Conservation (phyloP, 2,797 vertebrate species). For the Ibycter americanus region DNA sequence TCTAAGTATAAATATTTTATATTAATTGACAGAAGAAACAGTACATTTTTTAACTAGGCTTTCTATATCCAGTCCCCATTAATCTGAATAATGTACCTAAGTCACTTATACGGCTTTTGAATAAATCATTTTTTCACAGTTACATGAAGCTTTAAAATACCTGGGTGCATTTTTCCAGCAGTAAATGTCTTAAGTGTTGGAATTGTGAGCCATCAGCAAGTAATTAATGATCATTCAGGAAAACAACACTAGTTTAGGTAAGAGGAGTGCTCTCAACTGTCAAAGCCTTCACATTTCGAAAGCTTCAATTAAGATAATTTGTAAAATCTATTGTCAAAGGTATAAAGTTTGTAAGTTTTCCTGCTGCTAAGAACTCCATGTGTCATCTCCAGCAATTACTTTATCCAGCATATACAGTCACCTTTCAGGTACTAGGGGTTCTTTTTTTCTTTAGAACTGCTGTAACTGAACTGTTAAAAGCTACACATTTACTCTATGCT, state of each 20-base stretch:
- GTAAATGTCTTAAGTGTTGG: not conserved
- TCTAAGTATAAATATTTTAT: not conserved
- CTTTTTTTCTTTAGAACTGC: conserved; percentile 6
- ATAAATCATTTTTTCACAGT: not conserved
- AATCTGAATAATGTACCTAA: not conserved
- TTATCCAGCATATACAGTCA: not conserved
- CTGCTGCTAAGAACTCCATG: not conserved
- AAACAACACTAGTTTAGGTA: not conserved
- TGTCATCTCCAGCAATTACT: not conserved
- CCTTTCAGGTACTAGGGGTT: not conserved
- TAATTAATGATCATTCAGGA: conserved; percentile 18
- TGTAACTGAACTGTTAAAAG: not conserved
- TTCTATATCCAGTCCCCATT: not conserved
- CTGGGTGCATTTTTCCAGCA: not conserved
- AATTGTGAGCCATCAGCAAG: not conserved
- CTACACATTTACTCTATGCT: not conserved
- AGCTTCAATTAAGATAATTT: conserved; percentile 49
- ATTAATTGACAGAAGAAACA: not conserved
- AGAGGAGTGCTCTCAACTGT: conserved; percentile 25
- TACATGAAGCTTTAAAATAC: not conserved
- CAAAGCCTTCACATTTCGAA: conserved; percentile 49
- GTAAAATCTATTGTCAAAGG: conserved; percentile 20
- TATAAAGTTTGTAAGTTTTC: not conserved
- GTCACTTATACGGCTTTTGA: not conserved
- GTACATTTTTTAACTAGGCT: not conserved